Conservation (phyloP, 2,888 invertebrate species). For the Lysandra bellargus region DNA sequence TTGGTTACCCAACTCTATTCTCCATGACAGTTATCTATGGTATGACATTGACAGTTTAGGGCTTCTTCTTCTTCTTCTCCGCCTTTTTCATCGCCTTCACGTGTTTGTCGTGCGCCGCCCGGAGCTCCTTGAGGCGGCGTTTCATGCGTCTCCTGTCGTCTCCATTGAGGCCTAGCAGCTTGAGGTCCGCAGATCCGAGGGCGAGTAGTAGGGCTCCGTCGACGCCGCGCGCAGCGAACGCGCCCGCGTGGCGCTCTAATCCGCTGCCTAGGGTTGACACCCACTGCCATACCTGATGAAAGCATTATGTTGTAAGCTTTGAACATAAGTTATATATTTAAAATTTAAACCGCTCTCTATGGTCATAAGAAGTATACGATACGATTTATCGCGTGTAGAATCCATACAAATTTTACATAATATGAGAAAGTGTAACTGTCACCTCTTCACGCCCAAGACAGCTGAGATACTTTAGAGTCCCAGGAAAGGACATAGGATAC, state of each 20-base stretch:
- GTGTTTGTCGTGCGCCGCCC: conserved; percentile 90
- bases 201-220: conserved; percentile 92
- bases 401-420: no score
- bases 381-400: no score
- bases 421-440: no score
- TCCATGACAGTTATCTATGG: background rate
- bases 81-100: conserved; percentile 93
- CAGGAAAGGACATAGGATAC: no score
- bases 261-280: conserved; percentile 90
- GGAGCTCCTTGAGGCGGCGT: conserved; percentile 91
- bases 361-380: no score
- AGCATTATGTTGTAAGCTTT: background rate
- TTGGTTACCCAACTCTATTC: background rate
- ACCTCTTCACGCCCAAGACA: no score
- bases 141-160: conserved; percentile 90
- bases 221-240: conserved; percentile 93
- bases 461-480: no score
- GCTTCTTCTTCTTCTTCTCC: conserved; percentile 88
- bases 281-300: conserved; percentile 93
- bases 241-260: conserved; percentile 92
- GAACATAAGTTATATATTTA: no score
- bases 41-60: background rate
- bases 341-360: no score
- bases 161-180: conserved; percentile 89
- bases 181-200: conserved; percentile 95